Percentiles rank a stretch among this genome's conserved stretches.
Evolutionary conservation across 2,888 invertebrate genomes (phyloP).

Genomic region (Amphipoea oculea): DNA sequence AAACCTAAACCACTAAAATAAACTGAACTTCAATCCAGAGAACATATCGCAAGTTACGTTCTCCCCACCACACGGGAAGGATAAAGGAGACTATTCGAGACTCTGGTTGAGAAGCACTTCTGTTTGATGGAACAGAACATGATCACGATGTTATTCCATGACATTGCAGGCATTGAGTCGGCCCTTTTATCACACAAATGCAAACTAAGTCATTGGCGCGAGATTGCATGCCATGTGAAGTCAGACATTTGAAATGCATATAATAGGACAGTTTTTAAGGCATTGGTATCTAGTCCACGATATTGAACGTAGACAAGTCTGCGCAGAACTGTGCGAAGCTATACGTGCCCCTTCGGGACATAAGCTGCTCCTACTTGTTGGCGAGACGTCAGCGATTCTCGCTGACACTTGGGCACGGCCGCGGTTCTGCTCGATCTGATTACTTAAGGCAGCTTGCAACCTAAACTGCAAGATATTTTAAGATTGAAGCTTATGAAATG

Average conservation of each 20-base stretch:
- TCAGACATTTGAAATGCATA: neutral
- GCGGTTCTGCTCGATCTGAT: slow-evolving; percentile 5
- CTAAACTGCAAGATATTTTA: slow-evolving; percentile 9
- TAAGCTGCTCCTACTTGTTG: neutral
- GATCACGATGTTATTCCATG: neutral
- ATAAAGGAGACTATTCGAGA: neutral
- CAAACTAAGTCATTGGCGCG: neutral
- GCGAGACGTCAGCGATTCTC: slow-evolving; percentile 21
- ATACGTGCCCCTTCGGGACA: slow-evolving; percentile 11
- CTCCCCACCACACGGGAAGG: too few relatives aligned
- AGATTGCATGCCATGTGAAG: slow-evolving; percentile 1
- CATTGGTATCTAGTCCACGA: neutral
- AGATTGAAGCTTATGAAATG: neutral
- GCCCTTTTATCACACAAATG: neutral
- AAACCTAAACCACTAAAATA: neutral
- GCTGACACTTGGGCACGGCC: slow-evolving; percentile 29
- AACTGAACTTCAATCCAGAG: neutral
- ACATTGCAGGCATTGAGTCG: neutral
- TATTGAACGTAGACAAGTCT: neutral
- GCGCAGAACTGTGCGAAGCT: slow-evolving; percentile 7
- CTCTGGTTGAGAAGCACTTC: neutral
- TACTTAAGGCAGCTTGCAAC: neutral
- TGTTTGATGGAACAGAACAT: neutral
- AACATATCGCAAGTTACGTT: neutral
- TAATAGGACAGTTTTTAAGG: neutral